Base-by-base conservation (phyloP, 2,797 vertebrate species). In the Microhierax caerulescens region DNA sequence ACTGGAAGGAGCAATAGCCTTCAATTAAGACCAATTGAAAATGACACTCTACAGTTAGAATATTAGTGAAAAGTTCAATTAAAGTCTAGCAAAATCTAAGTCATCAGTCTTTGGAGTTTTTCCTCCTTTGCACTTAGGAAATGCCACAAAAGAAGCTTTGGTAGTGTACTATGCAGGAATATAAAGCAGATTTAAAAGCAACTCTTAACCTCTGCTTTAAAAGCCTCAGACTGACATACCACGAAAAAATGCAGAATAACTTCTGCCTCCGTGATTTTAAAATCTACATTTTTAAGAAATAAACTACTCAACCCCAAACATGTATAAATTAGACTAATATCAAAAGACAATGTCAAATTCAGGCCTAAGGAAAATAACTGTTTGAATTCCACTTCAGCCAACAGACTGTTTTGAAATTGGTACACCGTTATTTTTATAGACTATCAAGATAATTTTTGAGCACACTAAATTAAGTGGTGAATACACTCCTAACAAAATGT, bases 401-500 rank as follows among this genome's bases (percentile, higher is more conserved):
- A 80, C 43, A 70, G 48, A 57, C 37, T 82, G 56, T 64, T 94
- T 87, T 74, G 72, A 91, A 85, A 80, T 18, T 80, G 37, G 13
- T 74, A 9, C 39, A 53, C 36, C 30, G 19, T 90, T 89, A 87
- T 91, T 97, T 95, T 77, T 74, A 77, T 57, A 86, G 83, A 85
- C 41, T 67, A 94, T 37, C 34, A 41, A 92, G 83, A 91, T 4
- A 36, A 85, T 80, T 89, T 68, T 94, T 88, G 79, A 87, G 74
- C 75, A 57, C 11, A 1, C 39, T 94, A 88, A 90, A 94, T 93
- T 94, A 97, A 93, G 34, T 45, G 34, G 65, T 79, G 83, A 95
- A 89, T 87, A 82, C 50, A 86, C 47, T 90, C 64, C 63, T 93
- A 89, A 92, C 82, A 92, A 91, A 95, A 93, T 95, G 65, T 86